Evolutionary conservation across 2,888 invertebrate species (phyloP), one percentile per base, ranked within the genome.

Genomic region (Phymatocera aterrima): DNA sequence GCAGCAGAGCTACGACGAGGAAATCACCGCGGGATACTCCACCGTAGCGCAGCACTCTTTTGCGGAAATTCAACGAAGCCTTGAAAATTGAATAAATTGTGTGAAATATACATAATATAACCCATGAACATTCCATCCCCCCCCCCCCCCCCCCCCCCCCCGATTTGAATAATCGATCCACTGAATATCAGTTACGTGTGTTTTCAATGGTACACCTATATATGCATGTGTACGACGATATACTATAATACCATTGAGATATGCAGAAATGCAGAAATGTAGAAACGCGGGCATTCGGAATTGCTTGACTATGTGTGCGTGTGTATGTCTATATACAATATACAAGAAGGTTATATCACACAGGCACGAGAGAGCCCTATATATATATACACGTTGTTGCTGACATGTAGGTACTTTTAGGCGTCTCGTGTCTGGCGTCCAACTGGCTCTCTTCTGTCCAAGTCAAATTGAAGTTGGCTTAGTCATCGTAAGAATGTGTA

Each of bases 401-500:
- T n/a, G n/a, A n/a, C n/a, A n/a, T n/a, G 51, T 34, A 48, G 18
- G 48, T 51, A 51, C 72, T 72, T n/a, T 72, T 72, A 72, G 72
- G 43, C 72, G 68, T 68, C 43, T 34, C 15, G 51, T 51, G 48
- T 72, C 43, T 34, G 24, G 51, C 72, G 48, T 72, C 48, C 72
- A 0, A 51, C 48, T 34, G 51, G 72, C 43, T 75, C 75, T 37
- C 34, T n/a, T n/a, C n/a, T n/a, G 40, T 75, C 57, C 4, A 40
- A 75, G 57, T 75, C n/a, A 57, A 75, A 54, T 75, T 60, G 57
- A 75, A 75, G 54, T 60, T 72, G 37, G 61, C 85, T 86, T 86
- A 87, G 86, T 87, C 87, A 86, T 86, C 86, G 80, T 61, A 83
- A 85, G 85, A 87, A 86, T 86, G 85, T 81, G 82, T 81, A 79